Evolutionary conservation across 2,113 vertebrate genomes (phyloP), one percentile per base, ranked within the genome.

Genomic region (Lutjanus erythropterus): DNA sequence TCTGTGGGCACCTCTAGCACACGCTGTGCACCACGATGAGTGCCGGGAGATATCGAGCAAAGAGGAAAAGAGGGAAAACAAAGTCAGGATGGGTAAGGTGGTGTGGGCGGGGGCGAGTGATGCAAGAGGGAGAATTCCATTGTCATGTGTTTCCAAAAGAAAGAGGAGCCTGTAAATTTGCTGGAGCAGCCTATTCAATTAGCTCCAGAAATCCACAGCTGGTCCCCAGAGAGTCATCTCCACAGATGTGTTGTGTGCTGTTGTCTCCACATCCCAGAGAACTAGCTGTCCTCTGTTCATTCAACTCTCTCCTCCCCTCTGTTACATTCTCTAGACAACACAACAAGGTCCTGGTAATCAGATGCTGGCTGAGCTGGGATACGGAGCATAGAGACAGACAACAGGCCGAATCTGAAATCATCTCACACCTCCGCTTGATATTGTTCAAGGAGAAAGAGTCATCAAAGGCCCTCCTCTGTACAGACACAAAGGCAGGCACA

Each of bases 401-500:
- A 79, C 70, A 59, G 66, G 71, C 77, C 71, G 87, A 71, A 89
- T 93, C 76, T 75, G 65, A 85, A 91, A 90, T 87, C 87, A 89
- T 86, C 83, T 87, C 90, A 94, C 81, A 91, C 76, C 78, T 84
- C 80, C 2, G 49, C 79, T 83, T 91, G 87, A 92, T 90, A 89
- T 86, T 92, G 86, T 88, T 88, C 84, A 92, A 92, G 89, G 87
- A 91, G 81, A 93, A 86, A 88, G 71, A 78, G 73, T 88, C 87
- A 73, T 87, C 77, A 68, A 80, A 82, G 75, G 62, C 64, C 21
- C 61, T 84, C n/a, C 37, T 80, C 66, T 59, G 64, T 50, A 58
- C 75, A 61, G 35, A 78, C 69, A 75, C 62, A 83, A 80, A 88
- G 39, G 66, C 60, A 74, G 29, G 60, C 49, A 46, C 64, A 73